Evolutionary conservation across 2,113 vertebrate genomes (phyloP).

Genomic region (Melanocharis versteri): DNA sequence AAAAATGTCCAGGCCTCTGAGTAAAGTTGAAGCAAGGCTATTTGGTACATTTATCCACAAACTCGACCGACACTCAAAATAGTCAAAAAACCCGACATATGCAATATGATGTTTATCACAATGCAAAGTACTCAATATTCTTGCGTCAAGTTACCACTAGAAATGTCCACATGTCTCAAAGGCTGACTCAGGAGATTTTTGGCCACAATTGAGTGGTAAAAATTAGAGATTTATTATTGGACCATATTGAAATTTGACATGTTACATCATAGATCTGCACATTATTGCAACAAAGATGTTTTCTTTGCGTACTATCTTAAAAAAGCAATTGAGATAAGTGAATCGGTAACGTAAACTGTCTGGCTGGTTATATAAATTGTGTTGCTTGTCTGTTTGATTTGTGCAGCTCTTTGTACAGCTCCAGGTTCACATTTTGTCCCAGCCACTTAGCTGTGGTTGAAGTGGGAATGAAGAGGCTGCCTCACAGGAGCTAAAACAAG

Average conservation of each 20-base stretch:
- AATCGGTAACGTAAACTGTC: constrained; percentile 14
- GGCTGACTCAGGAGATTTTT: constrained; percentile 9
- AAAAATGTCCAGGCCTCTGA: neutral
- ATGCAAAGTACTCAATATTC: neutral
- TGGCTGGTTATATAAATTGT: constrained; percentile 13
- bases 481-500: neutral
- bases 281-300: neutral
- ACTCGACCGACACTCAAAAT: neutral
- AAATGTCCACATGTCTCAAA: neutral
- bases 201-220: neutral
- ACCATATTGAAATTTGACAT: neutral
- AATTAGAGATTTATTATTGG: constrained; percentile 9
- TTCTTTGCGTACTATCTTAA: neutral
- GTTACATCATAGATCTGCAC: neutral
- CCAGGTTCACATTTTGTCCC: neutral
- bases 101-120: neutral
- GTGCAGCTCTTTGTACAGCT: neutral
- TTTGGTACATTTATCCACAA: neutral
- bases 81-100: neutral
- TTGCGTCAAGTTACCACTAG: neutral
- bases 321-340: neutral
- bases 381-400: neutral
- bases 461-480: neutral
- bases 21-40: neutral
- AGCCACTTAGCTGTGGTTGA: neutral